These are phyloP conservation scores for Zaprionus tsacasi DNA, from an alignment of 1,140 invertebrate species.

Conservation along the genomic window DNA sequence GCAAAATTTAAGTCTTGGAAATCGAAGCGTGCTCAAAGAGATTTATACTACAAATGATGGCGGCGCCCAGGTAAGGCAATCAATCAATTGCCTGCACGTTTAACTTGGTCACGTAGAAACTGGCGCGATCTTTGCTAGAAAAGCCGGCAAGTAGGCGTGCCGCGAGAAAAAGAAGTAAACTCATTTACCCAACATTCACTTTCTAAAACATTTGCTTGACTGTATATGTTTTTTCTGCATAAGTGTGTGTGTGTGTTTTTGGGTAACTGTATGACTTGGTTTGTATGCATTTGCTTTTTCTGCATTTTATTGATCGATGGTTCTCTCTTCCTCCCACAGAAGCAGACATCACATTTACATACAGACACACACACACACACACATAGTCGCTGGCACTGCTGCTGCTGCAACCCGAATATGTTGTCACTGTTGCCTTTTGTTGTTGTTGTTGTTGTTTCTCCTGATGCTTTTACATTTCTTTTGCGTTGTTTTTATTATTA, in stretches of 20 bases:
- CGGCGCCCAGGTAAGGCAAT: constrained; percentile 57
- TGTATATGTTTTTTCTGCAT: background rate
- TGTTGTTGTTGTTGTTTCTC: constrained; percentile 20
- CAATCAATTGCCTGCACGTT: constrained; percentile 20
- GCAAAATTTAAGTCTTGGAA: constrained; percentile 24
- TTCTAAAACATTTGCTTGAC: constrained; percentile 27
- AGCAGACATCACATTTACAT: background rate
- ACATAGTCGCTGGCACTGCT: background rate
- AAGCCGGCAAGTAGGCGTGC: constrained; percentile 24
- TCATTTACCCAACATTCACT: constrained; percentile 42
- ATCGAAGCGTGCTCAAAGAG: constrained; percentile 61
- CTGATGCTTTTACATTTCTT: constrained; percentile 35
- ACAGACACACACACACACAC: background rate
- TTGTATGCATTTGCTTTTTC: constrained; percentile 18
- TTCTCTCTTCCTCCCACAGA: constrained; percentile 6
- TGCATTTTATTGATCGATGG: constrained; percentile 44
- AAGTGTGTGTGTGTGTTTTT: background rate
- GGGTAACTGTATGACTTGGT: constrained; percentile 3
- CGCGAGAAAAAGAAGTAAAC: constrained; percentile 9
- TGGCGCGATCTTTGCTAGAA: constrained; percentile 1
- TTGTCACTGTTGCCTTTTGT: constrained; percentile 14
- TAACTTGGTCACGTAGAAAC: constrained; percentile 15
- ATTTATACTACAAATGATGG: constrained; percentile 66
- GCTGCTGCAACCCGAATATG: constrained; percentile 31
- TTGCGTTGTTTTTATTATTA: constrained; percentile 40